phyloP scores from a whole-genome alignment of 2,797 vertebrate genomes.

The Psittacula derbiana region DNA sequence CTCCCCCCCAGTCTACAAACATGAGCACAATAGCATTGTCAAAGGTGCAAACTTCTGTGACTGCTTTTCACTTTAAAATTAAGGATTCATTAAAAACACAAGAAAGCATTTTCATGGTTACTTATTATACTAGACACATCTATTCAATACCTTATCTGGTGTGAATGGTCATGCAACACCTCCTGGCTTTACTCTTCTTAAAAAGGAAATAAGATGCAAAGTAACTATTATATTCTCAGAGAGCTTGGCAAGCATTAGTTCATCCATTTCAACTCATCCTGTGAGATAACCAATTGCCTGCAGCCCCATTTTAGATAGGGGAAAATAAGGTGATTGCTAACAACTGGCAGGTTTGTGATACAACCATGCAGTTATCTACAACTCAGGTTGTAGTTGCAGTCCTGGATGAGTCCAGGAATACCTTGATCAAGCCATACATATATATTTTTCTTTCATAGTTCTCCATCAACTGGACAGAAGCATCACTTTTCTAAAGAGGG shows the following conservation, averaged over 20 bases:
- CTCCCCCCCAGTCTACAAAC: neutral
- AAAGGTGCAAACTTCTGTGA: neutral
- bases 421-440: neutral
- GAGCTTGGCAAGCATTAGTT: neutral
- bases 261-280: neutral
- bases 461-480: neutral
- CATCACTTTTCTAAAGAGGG: neutral
- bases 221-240: conserved; percentile 29
- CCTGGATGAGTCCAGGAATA: neutral
- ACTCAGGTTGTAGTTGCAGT: neutral
- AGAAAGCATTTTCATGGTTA: neutral
- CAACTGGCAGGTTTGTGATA: neutral
- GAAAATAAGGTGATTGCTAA: neutral
- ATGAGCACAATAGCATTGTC: neutral
- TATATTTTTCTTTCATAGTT: neutral
- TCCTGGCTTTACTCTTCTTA: neutral
- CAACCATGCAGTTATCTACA: neutral
- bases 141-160: conserved; percentile 39
- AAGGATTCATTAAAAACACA: neutral
- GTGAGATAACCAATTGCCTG: neutral
- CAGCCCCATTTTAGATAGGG: neutral
- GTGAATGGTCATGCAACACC: neutral
- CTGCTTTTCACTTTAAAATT: conserved; percentile 1
- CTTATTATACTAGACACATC: neutral
- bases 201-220: conserved; percentile 44